Evolutionary conservation across 1,140 invertebrate genomes (phyloP).

Genomic region (Apis cerana): DNA sequence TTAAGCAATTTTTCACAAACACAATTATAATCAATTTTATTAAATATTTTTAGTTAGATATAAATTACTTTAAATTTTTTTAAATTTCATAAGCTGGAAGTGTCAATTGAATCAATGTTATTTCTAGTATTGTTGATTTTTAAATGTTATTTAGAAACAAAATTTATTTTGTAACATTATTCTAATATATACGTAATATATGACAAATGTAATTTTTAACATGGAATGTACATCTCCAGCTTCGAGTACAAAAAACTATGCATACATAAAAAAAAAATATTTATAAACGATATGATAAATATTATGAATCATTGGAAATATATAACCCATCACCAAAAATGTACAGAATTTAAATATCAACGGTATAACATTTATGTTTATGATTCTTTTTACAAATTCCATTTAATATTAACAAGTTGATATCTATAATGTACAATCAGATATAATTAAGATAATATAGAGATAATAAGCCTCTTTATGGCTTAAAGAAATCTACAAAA

Average conservation of each 20-base stretch:
- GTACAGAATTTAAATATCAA: slow-evolving; percentile 70
- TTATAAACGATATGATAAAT: slow-evolving; percentile 38
- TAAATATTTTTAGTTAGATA: slow-evolving; percentile 3
- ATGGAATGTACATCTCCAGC: slow-evolving; percentile 69
- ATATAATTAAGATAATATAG: slow-evolving; percentile 43
- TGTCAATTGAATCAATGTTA: slow-evolving; percentile 9
- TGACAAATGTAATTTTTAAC: slow-evolving; percentile 64
- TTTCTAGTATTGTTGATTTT: not conserved
- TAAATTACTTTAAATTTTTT: not conserved
- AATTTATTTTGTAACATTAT: slow-evolving; percentile 21
- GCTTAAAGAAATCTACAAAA: slow-evolving; percentile 37
- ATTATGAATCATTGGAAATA: slow-evolving; percentile 31
- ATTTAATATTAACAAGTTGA: slow-evolving; percentile 62
- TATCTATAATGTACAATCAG: slow-evolving; percentile 65
- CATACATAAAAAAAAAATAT: slow-evolving; percentile 48
- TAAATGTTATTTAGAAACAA: not conserved
- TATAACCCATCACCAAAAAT: slow-evolving; percentile 65
- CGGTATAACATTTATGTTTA: slow-evolving; percentile 62
- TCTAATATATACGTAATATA: not conserved
- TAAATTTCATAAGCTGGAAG: slow-evolving; percentile 41
- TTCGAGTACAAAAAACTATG: slow-evolving; percentile 52
- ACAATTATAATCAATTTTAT: slow-evolving; percentile 16
- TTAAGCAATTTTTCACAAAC: slow-evolving; percentile 14
- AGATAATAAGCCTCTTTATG: slow-evolving; percentile 36
- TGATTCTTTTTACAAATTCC: slow-evolving; percentile 67